phyloP scores from a whole-genome alignment of 2,113 vertebrate genomes.

The Cyphomyrus discorhynchus region DNA sequence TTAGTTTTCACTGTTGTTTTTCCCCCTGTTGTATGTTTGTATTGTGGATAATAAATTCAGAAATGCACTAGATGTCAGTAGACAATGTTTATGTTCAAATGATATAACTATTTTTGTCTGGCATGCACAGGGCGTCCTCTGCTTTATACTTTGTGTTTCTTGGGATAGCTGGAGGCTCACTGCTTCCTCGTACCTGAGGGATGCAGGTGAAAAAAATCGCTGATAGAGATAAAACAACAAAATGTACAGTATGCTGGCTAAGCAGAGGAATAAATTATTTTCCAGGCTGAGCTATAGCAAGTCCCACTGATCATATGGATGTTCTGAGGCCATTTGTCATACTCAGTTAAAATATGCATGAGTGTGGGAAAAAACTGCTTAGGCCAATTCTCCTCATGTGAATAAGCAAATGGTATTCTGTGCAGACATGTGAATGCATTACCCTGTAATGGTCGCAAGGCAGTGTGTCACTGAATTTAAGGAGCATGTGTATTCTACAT shows the following conservation, averaged over 20 bases:
- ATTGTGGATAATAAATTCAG: not conserved
- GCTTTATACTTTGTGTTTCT: not conserved
- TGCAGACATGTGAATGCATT: not conserved
- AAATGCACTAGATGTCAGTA: not conserved
- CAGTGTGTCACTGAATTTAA: not conserved
- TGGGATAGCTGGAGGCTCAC: not conserved
- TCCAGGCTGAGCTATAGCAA: not conserved
- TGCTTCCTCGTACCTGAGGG: not conserved
- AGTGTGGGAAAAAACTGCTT: not conserved
- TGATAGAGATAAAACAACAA: not conserved
- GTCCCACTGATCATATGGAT: not conserved
- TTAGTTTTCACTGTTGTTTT: not conserved
- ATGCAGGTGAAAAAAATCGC: slow-evolving; percentile 1
- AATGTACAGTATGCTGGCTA: not conserved
- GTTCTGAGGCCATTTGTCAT: not conserved
- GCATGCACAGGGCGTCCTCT: not conserved
- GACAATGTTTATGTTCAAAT: not conserved
- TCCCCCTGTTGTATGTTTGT: not conserved
- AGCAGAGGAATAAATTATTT: not conserved
- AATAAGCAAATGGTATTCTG: not conserved
- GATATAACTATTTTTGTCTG: not conserved
- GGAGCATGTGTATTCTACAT: not conserved
- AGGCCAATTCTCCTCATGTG: not conserved
- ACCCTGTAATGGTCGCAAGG: not conserved
- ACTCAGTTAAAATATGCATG: not conserved